A percentile compares a stretch with the other conserved stretches of the same genome.
Conservation (phyloP, 2,113 vertebrate genomes). For the Cavia aperea region DNA sequence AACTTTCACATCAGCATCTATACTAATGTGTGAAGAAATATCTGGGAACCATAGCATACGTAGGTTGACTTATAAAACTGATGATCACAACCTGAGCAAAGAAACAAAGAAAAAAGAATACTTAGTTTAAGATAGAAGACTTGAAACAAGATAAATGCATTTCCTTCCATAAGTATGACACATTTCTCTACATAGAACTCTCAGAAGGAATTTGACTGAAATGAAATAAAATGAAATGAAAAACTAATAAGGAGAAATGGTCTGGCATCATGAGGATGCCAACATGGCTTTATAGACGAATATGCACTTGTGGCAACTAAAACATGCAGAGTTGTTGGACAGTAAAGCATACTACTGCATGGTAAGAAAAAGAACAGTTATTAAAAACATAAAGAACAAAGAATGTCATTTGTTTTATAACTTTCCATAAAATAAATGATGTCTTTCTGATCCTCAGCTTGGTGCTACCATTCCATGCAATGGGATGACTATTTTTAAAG, state of each 20-base stretch:
- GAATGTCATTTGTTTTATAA: slow-evolving; percentile 21
- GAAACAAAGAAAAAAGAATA: not conserved
- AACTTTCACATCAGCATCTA: not conserved
- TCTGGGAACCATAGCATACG: not conserved
- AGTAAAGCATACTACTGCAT: not conserved
- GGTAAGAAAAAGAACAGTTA: not conserved
- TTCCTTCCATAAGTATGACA: not conserved
- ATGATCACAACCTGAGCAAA: not conserved
- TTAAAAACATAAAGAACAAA: slow-evolving; percentile 38
- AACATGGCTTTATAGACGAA: not conserved
- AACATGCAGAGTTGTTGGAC: not conserved
- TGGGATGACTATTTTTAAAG: not conserved
- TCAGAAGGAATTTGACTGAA: not conserved
- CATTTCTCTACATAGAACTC: not conserved
- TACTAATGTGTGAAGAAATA: not conserved
- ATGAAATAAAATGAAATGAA: not conserved
- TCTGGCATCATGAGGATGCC: not conserved
- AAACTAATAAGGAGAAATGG: not conserved
- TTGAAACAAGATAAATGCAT: slow-evolving; percentile 12
- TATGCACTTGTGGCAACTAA: not conserved
- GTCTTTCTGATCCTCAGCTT: slow-evolving; percentile 27
- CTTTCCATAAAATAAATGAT: slow-evolving; percentile 22
- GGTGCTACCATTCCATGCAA: not conserved
- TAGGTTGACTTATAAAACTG: not conserved
- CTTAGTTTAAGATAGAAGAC: slow-evolving; percentile 4